Evolutionary conservation across 2,113 vertebrate species (phyloP).

Genomic region (Pachycephala philippinensis): DNA sequence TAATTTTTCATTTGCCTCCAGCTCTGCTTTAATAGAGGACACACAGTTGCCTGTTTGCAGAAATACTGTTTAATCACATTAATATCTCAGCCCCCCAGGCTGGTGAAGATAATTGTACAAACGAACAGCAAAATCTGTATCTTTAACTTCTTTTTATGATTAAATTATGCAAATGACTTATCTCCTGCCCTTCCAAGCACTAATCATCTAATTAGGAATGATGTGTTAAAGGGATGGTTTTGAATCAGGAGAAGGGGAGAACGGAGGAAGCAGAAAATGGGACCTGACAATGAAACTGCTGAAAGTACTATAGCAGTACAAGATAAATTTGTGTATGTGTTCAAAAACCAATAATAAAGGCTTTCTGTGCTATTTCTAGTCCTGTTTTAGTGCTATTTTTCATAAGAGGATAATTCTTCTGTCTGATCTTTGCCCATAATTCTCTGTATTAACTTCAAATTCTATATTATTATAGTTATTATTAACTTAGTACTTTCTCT

Average conservation of each 20-base stretch:
- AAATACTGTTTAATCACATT: conserved; percentile 95
- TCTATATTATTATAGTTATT: background rate
- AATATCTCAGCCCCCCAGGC: conserved; percentile 85
- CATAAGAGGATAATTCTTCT: background rate
- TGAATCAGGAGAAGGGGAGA: conserved; percentile 71
- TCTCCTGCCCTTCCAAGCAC: conserved; percentile 86
- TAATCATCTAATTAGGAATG: conserved; percentile 93
- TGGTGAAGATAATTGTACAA: conserved; percentile 88
- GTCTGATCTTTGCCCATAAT: background rate
- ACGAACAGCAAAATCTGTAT: conserved; percentile 88
- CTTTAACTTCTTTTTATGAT: conserved; percentile 91
- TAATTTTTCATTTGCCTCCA: conserved; percentile 90
- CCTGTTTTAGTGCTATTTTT: background rate
- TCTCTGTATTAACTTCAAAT: background rate
- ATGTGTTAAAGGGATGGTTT: conserved; percentile 85
- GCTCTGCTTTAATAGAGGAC: conserved; percentile 88
- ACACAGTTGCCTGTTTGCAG: conserved; percentile 84
- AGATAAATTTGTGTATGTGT: conserved; percentile 32
- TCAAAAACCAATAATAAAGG: conserved; percentile 1
- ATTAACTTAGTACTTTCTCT: background rate
- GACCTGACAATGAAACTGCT: conserved; percentile 44
- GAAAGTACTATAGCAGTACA: conserved; percentile 18
- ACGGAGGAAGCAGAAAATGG: conserved; percentile 72
- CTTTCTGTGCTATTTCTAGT: background rate
- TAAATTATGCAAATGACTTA: conserved; percentile 92